These are phyloP conservation scores for Erynnis tages DNA, from an alignment of 2,888 invertebrate genomes.

Conservation along the genomic window DNA sequence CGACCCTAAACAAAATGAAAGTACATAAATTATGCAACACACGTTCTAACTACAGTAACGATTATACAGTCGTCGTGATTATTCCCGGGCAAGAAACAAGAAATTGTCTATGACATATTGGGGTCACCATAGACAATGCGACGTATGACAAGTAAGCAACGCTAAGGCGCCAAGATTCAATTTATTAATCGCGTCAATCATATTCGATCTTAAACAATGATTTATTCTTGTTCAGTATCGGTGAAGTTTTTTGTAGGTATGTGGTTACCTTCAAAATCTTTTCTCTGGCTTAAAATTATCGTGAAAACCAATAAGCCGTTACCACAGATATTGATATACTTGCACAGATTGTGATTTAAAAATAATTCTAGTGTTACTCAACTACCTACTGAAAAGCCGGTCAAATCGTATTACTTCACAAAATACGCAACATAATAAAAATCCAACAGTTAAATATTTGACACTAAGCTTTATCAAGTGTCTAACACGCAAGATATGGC, in stretches of 20 bases:
- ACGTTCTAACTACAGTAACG: constrained; percentile 36
- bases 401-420: too few species aligned
- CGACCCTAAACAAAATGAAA: neutral
- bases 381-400: too few species aligned
- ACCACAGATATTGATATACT: too few species aligned
- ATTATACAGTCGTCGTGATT: constrained; percentile 48
- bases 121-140: constrained; percentile 41
- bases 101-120: constrained; percentile 51
- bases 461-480: neutral
- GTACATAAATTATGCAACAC: constrained; percentile 45
- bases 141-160: constrained; percentile 17
- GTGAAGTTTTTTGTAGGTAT: too few species aligned
- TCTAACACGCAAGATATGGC: neutral
- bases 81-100: constrained; percentile 37
- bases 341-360: too few species aligned
- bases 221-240: neutral
- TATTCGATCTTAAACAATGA: neutral
- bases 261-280: too few species aligned
- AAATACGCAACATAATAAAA: too few species aligned
- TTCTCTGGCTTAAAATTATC: too few species aligned
- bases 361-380: neutral
- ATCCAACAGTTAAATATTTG: neutral
- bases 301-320: too few species aligned
- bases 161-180: constrained; percentile 16
- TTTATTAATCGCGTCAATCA: constrained; percentile 14